A percentile compares a stretch with the other conserved stretches of the same genome.
Conservation (phyloP, 2,888 invertebrate genomes). For the Leucania comma region DNA sequence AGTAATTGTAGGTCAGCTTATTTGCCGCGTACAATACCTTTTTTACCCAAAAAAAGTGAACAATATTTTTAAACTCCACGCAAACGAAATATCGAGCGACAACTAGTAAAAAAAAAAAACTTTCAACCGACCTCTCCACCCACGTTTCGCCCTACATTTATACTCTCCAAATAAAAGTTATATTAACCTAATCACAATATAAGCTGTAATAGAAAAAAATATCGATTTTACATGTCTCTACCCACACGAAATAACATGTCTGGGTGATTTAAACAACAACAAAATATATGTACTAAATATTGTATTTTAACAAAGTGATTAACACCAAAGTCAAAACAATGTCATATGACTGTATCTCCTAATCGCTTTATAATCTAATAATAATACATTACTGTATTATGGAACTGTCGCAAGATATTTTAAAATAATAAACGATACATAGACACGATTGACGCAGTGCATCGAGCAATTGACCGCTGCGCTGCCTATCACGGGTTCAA, state of each 20-base stretch:
- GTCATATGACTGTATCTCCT: background rate
- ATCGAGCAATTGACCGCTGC: too few species aligned
- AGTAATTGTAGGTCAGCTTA: too few species aligned
- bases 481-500: too few species aligned
- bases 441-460: too few species aligned
- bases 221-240: background rate
- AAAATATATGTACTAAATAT: background rate
- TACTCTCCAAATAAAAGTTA: background rate
- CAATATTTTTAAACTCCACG: too few species aligned
- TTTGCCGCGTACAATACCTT: too few species aligned
- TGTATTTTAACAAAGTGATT: constrained; percentile 2
- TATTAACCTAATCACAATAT: background rate
- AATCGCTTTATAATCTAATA: constrained; percentile 1
- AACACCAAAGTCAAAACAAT: background rate
- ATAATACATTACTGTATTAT: background rate
- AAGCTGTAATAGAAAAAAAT: background rate
- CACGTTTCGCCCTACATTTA: background rate
- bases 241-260: constrained; percentile 15
- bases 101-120: background rate
- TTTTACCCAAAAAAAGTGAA: too few species aligned
- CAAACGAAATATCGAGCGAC: too few species aligned
- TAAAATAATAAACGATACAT: too few species aligned
- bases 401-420: too few species aligned
- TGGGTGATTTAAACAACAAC: background rate
- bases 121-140: background rate